Evolutionary conservation across 2,888 invertebrate species (phyloP).

Genomic region (Parapristionchus giblindavisi): DNA sequence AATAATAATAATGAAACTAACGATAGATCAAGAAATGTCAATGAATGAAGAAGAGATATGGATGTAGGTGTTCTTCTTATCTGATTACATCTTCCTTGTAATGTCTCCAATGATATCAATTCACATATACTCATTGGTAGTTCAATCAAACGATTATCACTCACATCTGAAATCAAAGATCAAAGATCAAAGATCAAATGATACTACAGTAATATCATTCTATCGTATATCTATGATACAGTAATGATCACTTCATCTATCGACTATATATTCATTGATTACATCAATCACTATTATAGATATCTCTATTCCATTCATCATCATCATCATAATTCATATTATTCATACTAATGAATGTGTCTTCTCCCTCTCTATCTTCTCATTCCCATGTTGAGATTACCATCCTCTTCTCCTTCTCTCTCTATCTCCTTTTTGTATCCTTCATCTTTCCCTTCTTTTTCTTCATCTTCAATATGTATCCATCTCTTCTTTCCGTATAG

Average conservation of each 20-base stretch:
- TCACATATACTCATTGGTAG: slow-evolving; percentile 24
- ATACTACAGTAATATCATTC: no score
- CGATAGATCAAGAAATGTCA: slow-evolving; percentile 22
- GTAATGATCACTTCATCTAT: no score
- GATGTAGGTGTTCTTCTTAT: slow-evolving; percentile 21
- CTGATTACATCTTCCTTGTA: slow-evolving; percentile 12
- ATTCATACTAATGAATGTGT: neutral
- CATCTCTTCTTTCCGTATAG: neutral
- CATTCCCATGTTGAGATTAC: neutral
- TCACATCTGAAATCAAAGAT: slow-evolving; percentile 27
- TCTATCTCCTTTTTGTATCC: neutral
- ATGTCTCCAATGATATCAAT: slow-evolving; percentile 11
- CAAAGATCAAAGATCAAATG: neutral
- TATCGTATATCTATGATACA: no score
- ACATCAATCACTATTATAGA: no score
- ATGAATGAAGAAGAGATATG: slow-evolving; percentile 12
- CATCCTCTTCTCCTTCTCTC: neutral
- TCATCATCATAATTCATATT: no score
- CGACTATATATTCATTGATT: no score
- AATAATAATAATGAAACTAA: neutral
- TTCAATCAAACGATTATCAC: slow-evolving; percentile 26
- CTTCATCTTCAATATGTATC: neutral
- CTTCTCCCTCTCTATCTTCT: neutral
- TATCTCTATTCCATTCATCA: no score
- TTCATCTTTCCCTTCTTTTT: neutral